Conservation (phyloP, 1,140 invertebrate species). For the Drosophila sp. region DNA sequence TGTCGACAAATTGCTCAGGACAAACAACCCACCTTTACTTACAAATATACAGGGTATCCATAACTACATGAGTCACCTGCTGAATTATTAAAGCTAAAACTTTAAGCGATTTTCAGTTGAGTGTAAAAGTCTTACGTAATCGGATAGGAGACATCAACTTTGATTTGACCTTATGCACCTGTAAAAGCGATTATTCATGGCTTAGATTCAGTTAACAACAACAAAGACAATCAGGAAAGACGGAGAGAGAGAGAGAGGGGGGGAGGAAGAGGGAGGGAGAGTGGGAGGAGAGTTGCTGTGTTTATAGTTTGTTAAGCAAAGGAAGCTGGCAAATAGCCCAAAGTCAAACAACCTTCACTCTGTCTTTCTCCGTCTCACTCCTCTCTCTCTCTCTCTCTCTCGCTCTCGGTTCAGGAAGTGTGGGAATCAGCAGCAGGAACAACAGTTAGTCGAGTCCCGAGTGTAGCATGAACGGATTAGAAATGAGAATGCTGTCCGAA, state of each 20-base stretch:
- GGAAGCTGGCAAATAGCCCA: conserved; percentile 33
- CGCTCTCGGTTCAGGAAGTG: not conserved
- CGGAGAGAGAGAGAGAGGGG: not conserved
- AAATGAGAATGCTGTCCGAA: not conserved
- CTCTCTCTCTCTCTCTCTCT: not conserved
- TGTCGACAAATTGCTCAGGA: conserved; percentile 1
- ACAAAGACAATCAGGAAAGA: not conserved
- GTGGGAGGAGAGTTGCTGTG: not conserved
- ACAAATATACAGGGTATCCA: not conserved
- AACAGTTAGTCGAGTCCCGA: conserved; percentile 6
- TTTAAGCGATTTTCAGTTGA: not conserved
- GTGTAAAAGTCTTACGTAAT: not conserved
- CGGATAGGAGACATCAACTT: not conserved
- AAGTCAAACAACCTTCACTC: conserved; percentile 42
- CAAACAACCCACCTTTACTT: not conserved
- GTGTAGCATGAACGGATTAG: conserved; percentile 14
- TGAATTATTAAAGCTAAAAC: conserved; percentile 13
- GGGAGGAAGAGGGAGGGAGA: not conserved
- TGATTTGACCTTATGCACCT: conserved; percentile 12
- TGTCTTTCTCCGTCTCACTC: not conserved
- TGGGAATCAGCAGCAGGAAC: not conserved
- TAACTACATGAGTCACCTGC: not conserved
- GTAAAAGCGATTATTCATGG: conserved; percentile 20
- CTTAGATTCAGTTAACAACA: conserved; percentile 23
- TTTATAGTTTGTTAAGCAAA: conserved; percentile 7